phyloP scores from a whole-genome alignment of 1,140 invertebrate species.

The Heterodera carotae region DNA sequence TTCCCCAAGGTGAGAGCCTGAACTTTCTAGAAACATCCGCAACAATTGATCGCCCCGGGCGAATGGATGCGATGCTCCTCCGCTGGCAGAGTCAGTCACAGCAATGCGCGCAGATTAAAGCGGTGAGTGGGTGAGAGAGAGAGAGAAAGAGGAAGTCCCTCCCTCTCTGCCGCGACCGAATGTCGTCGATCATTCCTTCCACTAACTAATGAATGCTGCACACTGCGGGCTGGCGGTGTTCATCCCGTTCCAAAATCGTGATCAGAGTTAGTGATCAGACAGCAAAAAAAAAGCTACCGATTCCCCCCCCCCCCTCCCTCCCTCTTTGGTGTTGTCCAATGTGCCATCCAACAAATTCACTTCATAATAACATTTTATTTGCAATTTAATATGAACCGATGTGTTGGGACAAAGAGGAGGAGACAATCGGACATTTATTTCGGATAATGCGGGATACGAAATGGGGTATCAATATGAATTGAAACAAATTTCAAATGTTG shows the following conservation, averaged over 20 bases:
- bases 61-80: not conserved
- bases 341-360: not conserved
- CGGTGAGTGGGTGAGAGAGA: too few relatives aligned
- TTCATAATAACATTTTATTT: not conserved
- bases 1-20: not conserved
- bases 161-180: too few relatives aligned
- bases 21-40: not conserved
- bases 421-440: not conserved
- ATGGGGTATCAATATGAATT: not conserved
- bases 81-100: constrained; percentile 5
- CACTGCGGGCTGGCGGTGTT: not conserved
- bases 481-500: not conserved
- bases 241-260: not conserved
- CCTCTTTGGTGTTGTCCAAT: too few relatives aligned
- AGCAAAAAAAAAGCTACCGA: not conserved
- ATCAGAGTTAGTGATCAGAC: not conserved
- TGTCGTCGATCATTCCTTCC: too few relatives aligned
- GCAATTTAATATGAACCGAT: not conserved
- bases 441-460: not conserved
- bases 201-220: too few relatives aligned
- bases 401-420: not conserved
- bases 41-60: constrained; percentile 9
- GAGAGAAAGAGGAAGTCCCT: too few relatives aligned
- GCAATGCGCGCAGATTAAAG: not conserved
- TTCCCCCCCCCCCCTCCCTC: too few relatives aligned